These are phyloP conservation scores for Phanerotoma sp. DNA, from an alignment of 2,888 invertebrate genomes.

Conservation along the genomic window DNA sequence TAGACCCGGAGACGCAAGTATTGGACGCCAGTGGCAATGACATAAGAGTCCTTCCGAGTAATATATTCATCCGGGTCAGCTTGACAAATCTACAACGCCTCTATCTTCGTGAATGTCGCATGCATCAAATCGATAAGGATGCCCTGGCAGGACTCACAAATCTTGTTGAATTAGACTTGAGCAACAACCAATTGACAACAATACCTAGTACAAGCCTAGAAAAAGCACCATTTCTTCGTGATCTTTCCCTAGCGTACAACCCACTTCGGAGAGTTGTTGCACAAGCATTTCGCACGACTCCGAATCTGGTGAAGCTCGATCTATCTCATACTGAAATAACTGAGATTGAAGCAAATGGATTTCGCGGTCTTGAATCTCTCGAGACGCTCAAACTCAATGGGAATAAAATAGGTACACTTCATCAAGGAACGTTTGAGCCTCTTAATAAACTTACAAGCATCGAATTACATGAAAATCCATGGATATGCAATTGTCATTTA, in stretches of 20 bases:
- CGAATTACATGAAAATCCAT: conserved; percentile 84
- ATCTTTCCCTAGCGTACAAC: conserved; percentile 78
- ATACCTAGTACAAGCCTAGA: conserved; percentile 80
- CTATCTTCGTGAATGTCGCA: conserved; percentile 78
- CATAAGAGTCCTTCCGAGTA: conserved; percentile 78
- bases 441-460: conserved; percentile 75
- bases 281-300: conserved; percentile 73
- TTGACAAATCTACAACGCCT: conserved; percentile 85
- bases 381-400: conserved; percentile 80
- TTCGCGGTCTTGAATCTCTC: conserved; percentile 74
- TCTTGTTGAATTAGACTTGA: conserved; percentile 86
- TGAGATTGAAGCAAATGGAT: conserved; percentile 74
- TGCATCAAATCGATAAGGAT: conserved; percentile 81
- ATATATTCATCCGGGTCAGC: conserved; percentile 79
- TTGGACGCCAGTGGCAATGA: conserved; percentile 87
- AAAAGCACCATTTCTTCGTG: conserved; percentile 79
- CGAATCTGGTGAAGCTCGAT: conserved; percentile 79
- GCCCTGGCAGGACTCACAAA: conserved; percentile 87
- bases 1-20: conserved; percentile 88
- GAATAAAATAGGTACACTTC: conserved; percentile 74
- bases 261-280: conserved; percentile 79
- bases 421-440: conserved; percentile 73
- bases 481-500: conserved; percentile 85
- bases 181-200: conserved; percentile 77
- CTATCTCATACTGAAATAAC: conserved; percentile 80